Evolutionary conservation across 2,113 vertebrate species (phyloP).

Genomic region (Odocoileus hemionus): DNA sequence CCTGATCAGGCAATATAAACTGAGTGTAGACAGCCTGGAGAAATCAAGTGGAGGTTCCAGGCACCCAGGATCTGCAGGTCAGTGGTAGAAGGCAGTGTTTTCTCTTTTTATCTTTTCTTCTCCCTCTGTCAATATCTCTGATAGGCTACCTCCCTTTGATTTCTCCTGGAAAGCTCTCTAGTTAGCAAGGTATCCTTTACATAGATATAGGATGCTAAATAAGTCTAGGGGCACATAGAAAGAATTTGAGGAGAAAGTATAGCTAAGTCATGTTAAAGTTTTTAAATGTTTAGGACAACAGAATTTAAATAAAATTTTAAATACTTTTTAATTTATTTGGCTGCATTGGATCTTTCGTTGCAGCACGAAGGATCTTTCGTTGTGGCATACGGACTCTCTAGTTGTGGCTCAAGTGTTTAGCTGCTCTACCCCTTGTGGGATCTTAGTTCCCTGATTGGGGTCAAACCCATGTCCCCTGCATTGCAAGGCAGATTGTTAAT

Average conservation of each 20-base stretch:
- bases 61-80: slow-evolving; percentile 47
- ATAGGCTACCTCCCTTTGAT: neutral
- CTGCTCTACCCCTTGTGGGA: neutral
- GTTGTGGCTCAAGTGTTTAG: neutral
- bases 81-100: neutral
- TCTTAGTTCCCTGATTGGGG: neutral
- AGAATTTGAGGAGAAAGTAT: neutral
- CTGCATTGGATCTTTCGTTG: neutral
- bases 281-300: neutral
- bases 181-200: neutral
- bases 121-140: neutral
- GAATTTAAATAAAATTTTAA: neutral
- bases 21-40: neutral
- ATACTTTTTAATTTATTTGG: neutral
- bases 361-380: neutral
- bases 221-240: neutral
- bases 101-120: neutral
- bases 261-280: neutral
- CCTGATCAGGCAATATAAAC: slow-evolving; percentile 51
- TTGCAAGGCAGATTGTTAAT: neutral
- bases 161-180: neutral
- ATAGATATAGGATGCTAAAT: neutral
- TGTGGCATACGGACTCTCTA: neutral
- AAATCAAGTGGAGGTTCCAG: slow-evolving; percentile 22
- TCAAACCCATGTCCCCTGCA: neutral